Conservation (phyloP, 1,140 invertebrate genomes). For the Aphaenogaster ashmeadi region DNA sequence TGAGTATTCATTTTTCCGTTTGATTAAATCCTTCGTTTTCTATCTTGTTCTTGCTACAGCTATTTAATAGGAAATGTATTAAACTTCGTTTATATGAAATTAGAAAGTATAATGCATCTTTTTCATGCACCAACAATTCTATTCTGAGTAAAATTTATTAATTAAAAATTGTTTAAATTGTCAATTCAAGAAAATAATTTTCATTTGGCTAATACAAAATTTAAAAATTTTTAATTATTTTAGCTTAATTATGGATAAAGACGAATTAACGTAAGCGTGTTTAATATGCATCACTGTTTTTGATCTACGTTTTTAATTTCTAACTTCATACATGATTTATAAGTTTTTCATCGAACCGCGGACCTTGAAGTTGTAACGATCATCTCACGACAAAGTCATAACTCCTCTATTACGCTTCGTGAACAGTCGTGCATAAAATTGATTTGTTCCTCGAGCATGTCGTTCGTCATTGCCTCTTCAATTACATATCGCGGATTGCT, state of each 20-base stretch:
- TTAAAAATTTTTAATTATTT: background rate
- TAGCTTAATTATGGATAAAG: background rate
- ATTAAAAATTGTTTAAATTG: background rate
- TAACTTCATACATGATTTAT: constrained; percentile 26
- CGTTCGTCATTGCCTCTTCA: constrained; percentile 32
- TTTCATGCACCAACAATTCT: background rate
- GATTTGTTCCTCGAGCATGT: constrained; percentile 54
- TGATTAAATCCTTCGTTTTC: constrained; percentile 41
- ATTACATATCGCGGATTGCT: constrained; percentile 36
- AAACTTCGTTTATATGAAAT: background rate
- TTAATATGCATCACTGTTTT: constrained; percentile 17
- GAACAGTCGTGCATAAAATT: constrained; percentile 52
- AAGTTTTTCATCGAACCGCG: constrained; percentile 17
- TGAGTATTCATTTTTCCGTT: constrained; percentile 26
- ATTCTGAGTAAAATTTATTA: background rate
- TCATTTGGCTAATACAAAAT: background rate
- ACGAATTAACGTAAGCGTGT: background rate
- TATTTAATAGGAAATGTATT: constrained; percentile 8
- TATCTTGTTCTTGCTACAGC: background rate
- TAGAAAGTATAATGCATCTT: background rate
- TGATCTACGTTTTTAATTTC: background rate
- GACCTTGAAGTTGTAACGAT: constrained; percentile 30
- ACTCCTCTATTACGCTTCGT: constrained; percentile 55
- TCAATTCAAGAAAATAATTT: background rate
- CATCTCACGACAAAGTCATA: constrained; percentile 47